Conservation (phyloP, 2,888 invertebrate species). For the Scelioninae gen. 2 region DNA sequence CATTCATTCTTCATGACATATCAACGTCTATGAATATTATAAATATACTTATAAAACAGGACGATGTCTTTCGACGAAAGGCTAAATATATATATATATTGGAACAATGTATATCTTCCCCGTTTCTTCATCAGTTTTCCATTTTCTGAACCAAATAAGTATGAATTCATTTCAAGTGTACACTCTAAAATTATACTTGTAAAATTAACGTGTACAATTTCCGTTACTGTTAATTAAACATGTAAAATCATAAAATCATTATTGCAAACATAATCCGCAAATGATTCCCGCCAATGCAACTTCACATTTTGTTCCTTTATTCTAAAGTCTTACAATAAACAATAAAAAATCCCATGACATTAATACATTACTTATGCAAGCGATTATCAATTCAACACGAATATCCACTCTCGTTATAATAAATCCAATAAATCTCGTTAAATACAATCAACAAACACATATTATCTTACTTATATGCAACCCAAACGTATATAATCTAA, state of each 20-base stretch:
- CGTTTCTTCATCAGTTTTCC: neutral
- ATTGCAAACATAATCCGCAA: too few relatives aligned
- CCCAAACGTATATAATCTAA: conserved; percentile 10
- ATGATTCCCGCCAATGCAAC: too few relatives aligned
- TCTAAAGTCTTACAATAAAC: neutral
- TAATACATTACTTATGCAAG: conserved; percentile 1
- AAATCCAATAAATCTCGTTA: conserved; percentile 5
- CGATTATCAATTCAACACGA: neutral
- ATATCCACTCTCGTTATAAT: conserved; percentile 2
- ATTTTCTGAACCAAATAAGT: too few relatives aligned
- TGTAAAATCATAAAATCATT: too few relatives aligned
- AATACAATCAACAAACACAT: conserved; percentile 7
- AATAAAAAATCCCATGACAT: neutral
- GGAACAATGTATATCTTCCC: neutral
- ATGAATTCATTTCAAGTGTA: too few relatives aligned
- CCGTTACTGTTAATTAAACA: neutral
- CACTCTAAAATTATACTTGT: too few relatives aligned
- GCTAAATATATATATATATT: neutral
- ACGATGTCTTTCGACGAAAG: neutral
- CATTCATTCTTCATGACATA: conserved; percentile 1
- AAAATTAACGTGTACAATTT: neutral
- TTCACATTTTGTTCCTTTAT: neutral
- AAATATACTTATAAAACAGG: neutral
- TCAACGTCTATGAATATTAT: neutral
- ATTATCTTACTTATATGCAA: conserved; percentile 26